phyloP scores from a whole-genome alignment of 64 coral and sea anemone species.

The Montipora sp. region DNA sequence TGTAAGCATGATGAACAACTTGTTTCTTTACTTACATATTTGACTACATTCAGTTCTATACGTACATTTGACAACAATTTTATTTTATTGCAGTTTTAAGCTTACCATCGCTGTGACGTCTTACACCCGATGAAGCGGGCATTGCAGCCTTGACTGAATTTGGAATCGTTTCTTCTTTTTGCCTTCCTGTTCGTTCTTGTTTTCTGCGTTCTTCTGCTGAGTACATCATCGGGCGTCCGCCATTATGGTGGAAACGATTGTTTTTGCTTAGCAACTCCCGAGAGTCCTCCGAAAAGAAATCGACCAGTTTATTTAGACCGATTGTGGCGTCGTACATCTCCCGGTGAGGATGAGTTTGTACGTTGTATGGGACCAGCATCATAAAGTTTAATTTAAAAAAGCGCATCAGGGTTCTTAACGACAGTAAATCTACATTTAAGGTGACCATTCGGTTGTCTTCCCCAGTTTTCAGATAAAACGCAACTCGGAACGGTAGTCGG shows the following conservation, averaged over 20 bases:
- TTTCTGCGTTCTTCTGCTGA: conserved; percentile 30
- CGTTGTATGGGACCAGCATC: no score
- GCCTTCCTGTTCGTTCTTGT: not conserved
- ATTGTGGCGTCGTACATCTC: not conserved
- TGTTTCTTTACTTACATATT: no score
- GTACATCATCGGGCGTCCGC: conserved; percentile 1
- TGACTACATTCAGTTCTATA: no score
- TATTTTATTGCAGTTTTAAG: no score
- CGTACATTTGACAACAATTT: no score
- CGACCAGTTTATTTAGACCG: not conserved
- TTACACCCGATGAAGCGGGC: not conserved
- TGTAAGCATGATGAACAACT: not conserved
- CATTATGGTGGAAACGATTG: not conserved
- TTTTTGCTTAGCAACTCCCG: conserved; percentile 47
- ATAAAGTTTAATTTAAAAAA: no score
- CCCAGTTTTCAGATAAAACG: no score
- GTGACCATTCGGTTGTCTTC: no score
- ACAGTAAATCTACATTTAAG: no score
- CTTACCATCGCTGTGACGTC: conserved; percentile 58
- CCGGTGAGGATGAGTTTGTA: not conserved
- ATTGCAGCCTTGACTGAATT: conserved; percentile 32
- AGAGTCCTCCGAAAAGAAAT: not conserved
- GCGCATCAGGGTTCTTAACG: no score
- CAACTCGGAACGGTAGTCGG: not conserved
- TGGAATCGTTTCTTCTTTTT: conserved; percentile 1